These are phyloP conservation scores for Dreissena polymorpha DNA, from an alignment of 1,140 invertebrate genomes.

Conservation along the genomic window DNA sequence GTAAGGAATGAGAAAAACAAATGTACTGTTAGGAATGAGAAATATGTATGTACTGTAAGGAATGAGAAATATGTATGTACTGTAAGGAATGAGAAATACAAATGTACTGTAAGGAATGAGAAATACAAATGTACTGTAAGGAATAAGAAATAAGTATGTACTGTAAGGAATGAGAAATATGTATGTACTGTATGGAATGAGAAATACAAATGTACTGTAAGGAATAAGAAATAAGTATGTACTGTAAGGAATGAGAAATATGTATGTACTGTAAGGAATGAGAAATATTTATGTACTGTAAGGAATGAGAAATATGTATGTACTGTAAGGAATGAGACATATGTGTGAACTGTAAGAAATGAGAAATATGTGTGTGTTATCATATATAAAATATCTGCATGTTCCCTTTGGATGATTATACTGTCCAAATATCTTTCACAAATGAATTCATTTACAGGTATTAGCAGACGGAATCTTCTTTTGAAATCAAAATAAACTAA, in stretches of 20 bases:
- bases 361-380: no score
- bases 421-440: no score
- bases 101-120: constrained; percentile 72
- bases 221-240: constrained; percentile 65
- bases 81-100: constrained; percentile 57
- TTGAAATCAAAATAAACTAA: no score
- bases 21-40: constrained; percentile 72
- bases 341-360: constrained; percentile 70
- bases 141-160: constrained; percentile 71
- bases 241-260: constrained; percentile 68
- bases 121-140: constrained; percentile 77
- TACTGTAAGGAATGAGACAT: constrained; percentile 70
- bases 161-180: constrained; percentile 63
- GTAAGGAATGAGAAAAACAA: constrained; percentile 34
- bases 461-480: no score
- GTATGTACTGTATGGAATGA: constrained; percentile 71
- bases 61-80: constrained; percentile 74
- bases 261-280: constrained; percentile 72
- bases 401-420: no score
- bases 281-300: constrained; percentile 78
- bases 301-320: constrained; percentile 59
- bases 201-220: constrained; percentile 78
- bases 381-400: no score
- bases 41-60: constrained; percentile 75
- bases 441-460: no score